phyloP scores from a whole-genome alignment of 2,113 vertebrate species.

The Hirundichthys speculiger region DNA sequence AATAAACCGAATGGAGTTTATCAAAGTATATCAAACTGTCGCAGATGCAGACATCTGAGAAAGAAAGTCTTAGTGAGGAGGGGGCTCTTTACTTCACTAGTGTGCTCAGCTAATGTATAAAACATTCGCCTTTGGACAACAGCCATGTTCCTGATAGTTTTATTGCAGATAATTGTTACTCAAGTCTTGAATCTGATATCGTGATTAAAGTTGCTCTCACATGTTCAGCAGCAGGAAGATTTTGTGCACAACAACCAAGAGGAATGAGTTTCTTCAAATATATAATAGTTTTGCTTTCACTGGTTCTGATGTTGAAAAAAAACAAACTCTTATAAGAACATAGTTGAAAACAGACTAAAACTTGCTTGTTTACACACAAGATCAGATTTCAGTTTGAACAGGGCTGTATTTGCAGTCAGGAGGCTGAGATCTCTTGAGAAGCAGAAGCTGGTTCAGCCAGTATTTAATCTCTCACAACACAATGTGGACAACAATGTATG shows the following conservation, averaged over 20 bases:
- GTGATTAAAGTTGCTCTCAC: no score
- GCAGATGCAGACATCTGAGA: no score
- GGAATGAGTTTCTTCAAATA: not conserved
- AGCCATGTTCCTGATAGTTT: no score
- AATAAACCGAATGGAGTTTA: no score
- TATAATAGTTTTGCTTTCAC: not conserved
- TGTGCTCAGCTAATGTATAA: no score
- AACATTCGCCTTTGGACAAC: no score
- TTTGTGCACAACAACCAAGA: not conserved
- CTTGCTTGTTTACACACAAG: conserved; percentile 10
- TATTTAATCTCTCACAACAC: conserved; percentile 40
- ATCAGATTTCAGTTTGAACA: conserved; percentile 56
- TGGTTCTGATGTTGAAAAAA: not conserved
- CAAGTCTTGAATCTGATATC: no score
- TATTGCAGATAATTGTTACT: no score
- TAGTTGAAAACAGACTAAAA: conserved; percentile 18
- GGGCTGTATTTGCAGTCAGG: not conserved
- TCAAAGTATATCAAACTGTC: no score
- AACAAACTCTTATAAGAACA: not conserved
- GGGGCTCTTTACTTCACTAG: no score
- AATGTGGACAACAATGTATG: conserved; percentile 1
- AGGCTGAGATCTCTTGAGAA: not conserved
- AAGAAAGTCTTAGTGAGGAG: no score
- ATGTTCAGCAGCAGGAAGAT: no score
- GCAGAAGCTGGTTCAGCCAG: conserved; percentile 55